Conservation (phyloP, 2,113 vertebrate species). For the Atractosteus spatula region DNA sequence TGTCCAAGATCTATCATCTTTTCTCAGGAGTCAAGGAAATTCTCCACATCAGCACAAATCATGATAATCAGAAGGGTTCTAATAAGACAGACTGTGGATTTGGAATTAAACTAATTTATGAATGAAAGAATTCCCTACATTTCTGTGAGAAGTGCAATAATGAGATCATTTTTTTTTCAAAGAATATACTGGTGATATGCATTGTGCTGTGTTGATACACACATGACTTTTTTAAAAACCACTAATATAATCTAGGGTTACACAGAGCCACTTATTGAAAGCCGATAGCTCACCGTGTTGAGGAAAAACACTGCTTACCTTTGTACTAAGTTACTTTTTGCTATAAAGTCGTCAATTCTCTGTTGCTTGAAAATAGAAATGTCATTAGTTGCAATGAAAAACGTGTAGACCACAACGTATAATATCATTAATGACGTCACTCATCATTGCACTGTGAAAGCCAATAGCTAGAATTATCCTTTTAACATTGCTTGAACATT, state of each 20-base stretch:
- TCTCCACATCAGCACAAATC: too few relatives aligned
- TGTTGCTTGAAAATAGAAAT: neutral
- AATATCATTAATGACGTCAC: too few relatives aligned
- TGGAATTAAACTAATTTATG: too few relatives aligned
- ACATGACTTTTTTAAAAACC: neutral
- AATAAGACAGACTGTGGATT: neutral
- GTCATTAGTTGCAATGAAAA: too few relatives aligned
- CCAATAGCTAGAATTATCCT: too few relatives aligned
- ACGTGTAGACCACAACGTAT: too few relatives aligned
- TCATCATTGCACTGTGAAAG: too few relatives aligned
- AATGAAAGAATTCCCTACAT: too few relatives aligned
- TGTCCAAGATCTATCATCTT: slow-evolving; percentile 30
- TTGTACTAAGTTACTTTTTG: slow-evolving; percentile 9
- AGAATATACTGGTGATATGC: neutral
- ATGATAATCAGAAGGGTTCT: neutral
- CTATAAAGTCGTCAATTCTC: slow-evolving; percentile 1
- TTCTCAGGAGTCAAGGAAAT: slow-evolving; percentile 23
- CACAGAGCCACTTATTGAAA: neutral
- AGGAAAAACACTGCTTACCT: slow-evolving; percentile 7
- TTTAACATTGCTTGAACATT: too few relatives aligned
- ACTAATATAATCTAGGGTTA: slow-evolving; percentile 2
- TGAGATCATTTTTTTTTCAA: too few relatives aligned
- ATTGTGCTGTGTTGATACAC: neutral
- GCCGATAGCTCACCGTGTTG: neutral
- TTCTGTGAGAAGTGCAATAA: too few relatives aligned